Base-by-base conservation (phyloP, 2,113 vertebrate species). In the Fregata magnificens region DNA sequence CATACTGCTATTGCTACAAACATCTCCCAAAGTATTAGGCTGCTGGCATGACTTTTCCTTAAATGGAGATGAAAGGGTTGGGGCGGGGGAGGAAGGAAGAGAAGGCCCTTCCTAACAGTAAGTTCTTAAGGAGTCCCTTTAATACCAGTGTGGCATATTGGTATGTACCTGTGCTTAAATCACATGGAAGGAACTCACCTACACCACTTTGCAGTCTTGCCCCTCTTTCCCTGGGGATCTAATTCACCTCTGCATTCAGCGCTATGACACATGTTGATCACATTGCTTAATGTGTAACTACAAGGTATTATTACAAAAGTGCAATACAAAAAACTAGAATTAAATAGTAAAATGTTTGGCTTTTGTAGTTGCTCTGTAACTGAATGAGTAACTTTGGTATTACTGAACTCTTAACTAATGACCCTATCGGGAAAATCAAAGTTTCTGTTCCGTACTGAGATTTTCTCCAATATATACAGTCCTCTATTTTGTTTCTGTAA, bases 1-100 rank as follows among this genome's bases (percentile, higher is more conserved):
- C 1, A 7, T 78, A 44, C 45, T 59, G 7, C 40, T 59, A 4
- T 42, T 22, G 21, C 53, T 73, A 38, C 94, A 76, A 82, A 55
- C 1, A 59, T 49, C 16, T 83, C 21, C 34, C 29, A 47, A 31
- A 83, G 19, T 25, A 69, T 50, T 38, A 69, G 49, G 17, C 58
- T 93, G 58, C 20, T 86, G 49, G 5, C 40, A 13, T 50, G 38
- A 55, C 36, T 69, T 69, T 83, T 83, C 22, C 20, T 10, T 65
- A 52, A 47, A 28, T 69, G 20, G 26, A 61, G 21, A 50, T 29
- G 28, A 83, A 61, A 55, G 62, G 6, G 5, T 6, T 62, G 82
- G 31, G 25, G 0, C 4, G 6, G 0, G 2, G 7, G 29, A 21
- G 20, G 3, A 44, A 59, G 22, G 53, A 86, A 49, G 34, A 66